Percentiles rank a stretch among this genome's conserved stretches.
These are phyloP conservation scores for Sycophaga agraensis DNA, from an alignment of 1,140 invertebrate species.

Conservation along the genomic window DNA sequence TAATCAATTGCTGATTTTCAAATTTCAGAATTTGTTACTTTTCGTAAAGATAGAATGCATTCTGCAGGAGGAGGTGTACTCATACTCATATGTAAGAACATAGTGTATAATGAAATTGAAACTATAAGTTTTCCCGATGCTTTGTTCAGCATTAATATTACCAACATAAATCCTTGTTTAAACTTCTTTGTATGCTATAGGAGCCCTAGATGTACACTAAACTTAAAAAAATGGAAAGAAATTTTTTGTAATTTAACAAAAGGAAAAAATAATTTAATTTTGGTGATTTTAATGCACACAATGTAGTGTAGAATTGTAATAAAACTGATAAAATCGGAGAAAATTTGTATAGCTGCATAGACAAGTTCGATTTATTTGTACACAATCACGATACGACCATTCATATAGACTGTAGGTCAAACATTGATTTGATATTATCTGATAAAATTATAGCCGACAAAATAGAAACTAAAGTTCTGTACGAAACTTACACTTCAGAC, in stretches of 20 bases:
- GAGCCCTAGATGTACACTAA: too few relatives aligned
- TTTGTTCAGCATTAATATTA: too few relatives aligned
- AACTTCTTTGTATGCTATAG: too few relatives aligned
- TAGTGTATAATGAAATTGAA: slow-evolving; percentile 4
- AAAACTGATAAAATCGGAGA: too few relatives aligned
- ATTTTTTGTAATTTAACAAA: neutral
- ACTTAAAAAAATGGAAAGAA: neutral
- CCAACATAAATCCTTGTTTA: too few relatives aligned
- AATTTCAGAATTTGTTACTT: neutral
- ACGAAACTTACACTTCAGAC: slow-evolving; percentile 39
- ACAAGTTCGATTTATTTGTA: neutral
- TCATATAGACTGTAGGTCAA: neutral
- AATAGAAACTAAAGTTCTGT: too few relatives aligned
- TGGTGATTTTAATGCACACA: too few relatives aligned
- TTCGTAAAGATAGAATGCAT: slow-evolving; percentile 1
- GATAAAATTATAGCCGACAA: too few relatives aligned
- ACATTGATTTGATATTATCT: too few relatives aligned
- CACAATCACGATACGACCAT: neutral
- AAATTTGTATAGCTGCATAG: neutral
- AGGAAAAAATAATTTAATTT: too few relatives aligned
- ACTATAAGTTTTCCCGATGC: too few relatives aligned
- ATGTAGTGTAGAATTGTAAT: too few relatives aligned
- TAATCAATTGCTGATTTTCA: neutral
- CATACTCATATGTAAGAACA: neutral
- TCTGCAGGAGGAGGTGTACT: slow-evolving; percentile 1